Base-by-base conservation (phyloP, 1,140 invertebrate genomes). In the Colletes gigas region DNA sequence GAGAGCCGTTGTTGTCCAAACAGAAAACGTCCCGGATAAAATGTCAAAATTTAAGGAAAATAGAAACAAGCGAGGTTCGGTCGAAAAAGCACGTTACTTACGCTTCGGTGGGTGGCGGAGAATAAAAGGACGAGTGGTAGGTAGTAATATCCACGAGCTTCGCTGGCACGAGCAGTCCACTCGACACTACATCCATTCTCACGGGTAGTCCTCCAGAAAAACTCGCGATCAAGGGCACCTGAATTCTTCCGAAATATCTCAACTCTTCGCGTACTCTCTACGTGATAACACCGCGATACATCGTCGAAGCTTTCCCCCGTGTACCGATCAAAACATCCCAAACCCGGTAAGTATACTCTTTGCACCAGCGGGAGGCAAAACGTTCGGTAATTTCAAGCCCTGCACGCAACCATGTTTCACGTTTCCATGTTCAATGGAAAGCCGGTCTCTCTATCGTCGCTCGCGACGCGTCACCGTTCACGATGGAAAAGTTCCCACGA, bases 81-180 rank as follows among this genome's bases (percentile, higher is more conserved):
- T 47, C 3, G 1, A 50, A 50, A 50, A 50, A 50, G 50, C 9
- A 50, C 8, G 50, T 47, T 83, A 93, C 92, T 93, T 91, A 93
- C 93, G 93, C 93, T 89, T 93, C 93, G n/a, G 93, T 93, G 4
- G 91, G 90, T 74, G 93, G 93, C 54, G 93, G 93, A 50, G 93
- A 93, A 72, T 93, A 93, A 83, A 93, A 92, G 0, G 91, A 92
- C 15, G 93, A 93, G 55, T 93, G 92, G 73, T 93, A 93, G 19
- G 86, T 85, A 9, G 87, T 47, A 39, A 92, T 89, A 79, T 93
- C 92, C 77, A 91, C 84, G 63, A 80, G 83, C 78, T 92, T 93
- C 12, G 86, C 84, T 50, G 91, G 89, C 14, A 89, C 75, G 54
- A 93, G 86, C 15, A 93, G 74, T 39, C 85, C 84, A 41, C 84